A percentile compares a stretch with the other conserved stretches of the same genome.
Conservation (phyloP, 2,113 vertebrate species). For the Gallinago media region DNA sequence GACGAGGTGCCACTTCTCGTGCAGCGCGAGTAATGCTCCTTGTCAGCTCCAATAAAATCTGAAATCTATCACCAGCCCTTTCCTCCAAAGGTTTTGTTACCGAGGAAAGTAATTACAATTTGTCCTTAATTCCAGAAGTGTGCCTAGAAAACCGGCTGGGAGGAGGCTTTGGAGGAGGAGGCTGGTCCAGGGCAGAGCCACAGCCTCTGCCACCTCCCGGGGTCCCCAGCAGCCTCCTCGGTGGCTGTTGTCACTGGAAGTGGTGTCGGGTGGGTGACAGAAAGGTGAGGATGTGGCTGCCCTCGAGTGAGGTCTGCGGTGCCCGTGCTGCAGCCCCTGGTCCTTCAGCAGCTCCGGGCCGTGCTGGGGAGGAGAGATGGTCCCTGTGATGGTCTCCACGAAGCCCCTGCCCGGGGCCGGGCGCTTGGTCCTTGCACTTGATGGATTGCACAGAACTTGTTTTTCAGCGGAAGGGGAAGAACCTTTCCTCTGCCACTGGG, state of each 20-base stretch:
- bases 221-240: not conserved
- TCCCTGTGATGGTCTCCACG: fast-evolving
- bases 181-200: not conserved
- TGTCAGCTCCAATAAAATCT: conserved; percentile 69
- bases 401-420: not conserved
- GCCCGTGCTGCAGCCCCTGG: fast-evolving
- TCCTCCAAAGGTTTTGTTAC: conserved; percentile 50
- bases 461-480: not conserved
- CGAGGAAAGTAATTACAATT: conserved; percentile 63
- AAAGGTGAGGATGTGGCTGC: not conserved
- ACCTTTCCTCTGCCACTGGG: not conserved
- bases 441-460: not conserved
- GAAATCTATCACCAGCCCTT: conserved; percentile 61
- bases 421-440: not conserved
- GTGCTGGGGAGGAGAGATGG: fast-evolving
- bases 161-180: not conserved
- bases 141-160: not conserved
- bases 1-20: conserved; percentile 37
- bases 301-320: not conserved
- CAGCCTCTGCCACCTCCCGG: not conserved
- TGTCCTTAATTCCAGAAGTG: conserved; percentile 54
- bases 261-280: fast-evolving
- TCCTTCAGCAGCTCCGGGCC: not conserved
- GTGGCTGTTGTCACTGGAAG: not conserved
- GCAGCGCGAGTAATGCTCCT: conserved; percentile 52